phyloP scores from a whole-genome alignment of 1,140 invertebrate species.

The Meloidogyne floridensis region DNA sequence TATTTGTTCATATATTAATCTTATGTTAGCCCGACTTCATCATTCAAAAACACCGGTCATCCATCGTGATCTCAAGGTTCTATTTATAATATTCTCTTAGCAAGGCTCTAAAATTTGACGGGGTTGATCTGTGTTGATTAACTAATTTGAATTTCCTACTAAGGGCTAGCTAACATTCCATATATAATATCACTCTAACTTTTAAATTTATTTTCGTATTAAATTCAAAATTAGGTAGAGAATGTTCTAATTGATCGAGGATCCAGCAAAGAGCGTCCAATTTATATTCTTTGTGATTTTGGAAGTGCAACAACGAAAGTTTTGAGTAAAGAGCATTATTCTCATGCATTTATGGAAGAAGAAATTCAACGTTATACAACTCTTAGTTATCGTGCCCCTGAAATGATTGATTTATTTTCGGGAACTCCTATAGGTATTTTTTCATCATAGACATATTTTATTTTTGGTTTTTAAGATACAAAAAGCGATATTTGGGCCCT shows the following conservation, averaged over 20 bases:
- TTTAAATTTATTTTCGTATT: conserved; percentile 4
- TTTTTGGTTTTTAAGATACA: conserved; percentile 42
- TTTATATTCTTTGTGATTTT: conserved; percentile 64
- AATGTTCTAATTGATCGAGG: conserved; percentile 63
- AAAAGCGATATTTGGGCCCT: conserved; percentile 73
- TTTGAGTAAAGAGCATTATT: conserved; percentile 46
- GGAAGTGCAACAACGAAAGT: conserved; percentile 65
- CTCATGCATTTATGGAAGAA: conserved; percentile 74
- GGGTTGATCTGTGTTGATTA: no score
- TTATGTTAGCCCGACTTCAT: conserved; percentile 77
- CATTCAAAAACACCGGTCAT: conserved; percentile 92
- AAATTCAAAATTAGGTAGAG: conserved; percentile 49
- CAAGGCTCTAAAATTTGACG: no score
- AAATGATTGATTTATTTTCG: conserved; percentile 91
- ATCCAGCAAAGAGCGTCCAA: conserved; percentile 50
- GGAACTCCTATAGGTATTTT: conserved; percentile 78
- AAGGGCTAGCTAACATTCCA: no score
- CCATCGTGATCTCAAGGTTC: conserved; percentile 88
- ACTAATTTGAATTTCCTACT: no score
- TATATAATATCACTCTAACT: neutral
- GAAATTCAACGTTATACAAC: conserved; percentile 91
- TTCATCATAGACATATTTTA: conserved; percentile 9
- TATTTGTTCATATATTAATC: neutral
- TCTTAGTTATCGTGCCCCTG: conserved; percentile 85
- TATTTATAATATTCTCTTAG: neutral